Evolutionary conservation across 2,797 vertebrate genomes (phyloP).

Genomic region (Leucoraja ocellata): DNA sequence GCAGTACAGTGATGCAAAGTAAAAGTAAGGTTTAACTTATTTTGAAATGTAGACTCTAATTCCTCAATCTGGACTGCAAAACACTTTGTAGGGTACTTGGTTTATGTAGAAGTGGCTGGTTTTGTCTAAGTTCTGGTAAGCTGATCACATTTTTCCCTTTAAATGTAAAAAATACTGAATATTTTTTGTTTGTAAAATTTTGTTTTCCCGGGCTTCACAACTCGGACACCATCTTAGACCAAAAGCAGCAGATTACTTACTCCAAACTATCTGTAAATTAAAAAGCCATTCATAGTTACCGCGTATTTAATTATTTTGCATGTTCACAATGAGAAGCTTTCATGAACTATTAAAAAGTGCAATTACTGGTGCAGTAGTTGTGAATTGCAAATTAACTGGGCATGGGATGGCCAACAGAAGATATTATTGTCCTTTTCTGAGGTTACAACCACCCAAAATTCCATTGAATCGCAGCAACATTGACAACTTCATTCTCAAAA

Average conservation of each 20-base stretch:
- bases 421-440: conserved; percentile 28
- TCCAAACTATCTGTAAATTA: neutral
- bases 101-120: neutral
- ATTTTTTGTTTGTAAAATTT: neutral
- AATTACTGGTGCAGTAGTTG: neutral
- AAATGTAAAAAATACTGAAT: neutral
- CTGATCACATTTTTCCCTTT: neutral
- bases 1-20: neutral
- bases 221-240: neutral
- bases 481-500: conserved; percentile 34
- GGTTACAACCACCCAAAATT: conserved; percentile 31
- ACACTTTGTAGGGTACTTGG: neutral
- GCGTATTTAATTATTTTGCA: neutral
- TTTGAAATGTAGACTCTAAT: neutral
- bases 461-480: conserved; percentile 24
- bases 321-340: conserved; percentile 12
- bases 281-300: neutral
- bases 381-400: conserved; percentile 33
- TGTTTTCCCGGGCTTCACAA: neutral
- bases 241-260: neutral
- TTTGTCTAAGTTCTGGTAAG: neutral
- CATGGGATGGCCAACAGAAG: conserved; percentile 25
- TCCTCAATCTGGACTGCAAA: neutral
- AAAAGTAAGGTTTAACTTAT: neutral
- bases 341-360: neutral